These are phyloP conservation scores for Siphamia tubifer DNA, from an alignment of 2,113 vertebrate genomes.

Conservation along the genomic window DNA sequence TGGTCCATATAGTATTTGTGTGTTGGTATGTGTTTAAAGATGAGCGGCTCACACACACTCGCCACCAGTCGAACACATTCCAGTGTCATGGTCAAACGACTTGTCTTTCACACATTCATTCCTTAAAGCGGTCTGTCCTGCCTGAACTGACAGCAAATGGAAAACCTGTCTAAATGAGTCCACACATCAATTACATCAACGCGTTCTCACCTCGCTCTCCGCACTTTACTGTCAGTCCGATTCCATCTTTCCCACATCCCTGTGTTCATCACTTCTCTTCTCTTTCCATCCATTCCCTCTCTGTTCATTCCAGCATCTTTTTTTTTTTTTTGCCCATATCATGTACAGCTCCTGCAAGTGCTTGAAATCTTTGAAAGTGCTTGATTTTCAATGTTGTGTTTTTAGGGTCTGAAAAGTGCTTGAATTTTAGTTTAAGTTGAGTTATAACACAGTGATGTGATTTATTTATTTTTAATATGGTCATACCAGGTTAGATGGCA, in stretches of 20 bases:
- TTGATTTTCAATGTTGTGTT: too few relatives aligned
- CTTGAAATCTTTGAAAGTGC: too few relatives aligned
- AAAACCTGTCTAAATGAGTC: constrained; percentile 81
- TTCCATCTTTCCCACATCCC: constrained; percentile 25
- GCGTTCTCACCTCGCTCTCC: constrained; percentile 57
- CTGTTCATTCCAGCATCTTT: not conserved
- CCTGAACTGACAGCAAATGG: constrained; percentile 79
- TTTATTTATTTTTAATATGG: too few relatives aligned
- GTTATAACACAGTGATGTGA: too few relatives aligned
- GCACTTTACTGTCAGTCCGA: not conserved
- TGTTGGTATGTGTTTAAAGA: constrained; percentile 70
- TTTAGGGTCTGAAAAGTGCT: too few relatives aligned
- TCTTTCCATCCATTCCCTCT: not conserved
- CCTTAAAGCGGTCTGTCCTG: constrained; percentile 72
- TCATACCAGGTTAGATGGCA: too few relatives aligned
- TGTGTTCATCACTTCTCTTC: constrained; percentile 23
- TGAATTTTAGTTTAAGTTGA: too few relatives aligned
- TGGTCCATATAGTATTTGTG: constrained; percentile 48
- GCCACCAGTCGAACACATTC: constrained; percentile 52
- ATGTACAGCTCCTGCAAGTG: too few relatives aligned
- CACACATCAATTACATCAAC: constrained; percentile 74
- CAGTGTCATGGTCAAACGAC: constrained; percentile 62
- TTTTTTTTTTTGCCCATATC: not conserved
- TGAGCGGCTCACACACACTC: constrained; percentile 31
- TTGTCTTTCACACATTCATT: constrained; percentile 77